Evolutionary conservation across 2,888 invertebrate species (phyloP).

Genomic region (Tuta absoluta): DNA sequence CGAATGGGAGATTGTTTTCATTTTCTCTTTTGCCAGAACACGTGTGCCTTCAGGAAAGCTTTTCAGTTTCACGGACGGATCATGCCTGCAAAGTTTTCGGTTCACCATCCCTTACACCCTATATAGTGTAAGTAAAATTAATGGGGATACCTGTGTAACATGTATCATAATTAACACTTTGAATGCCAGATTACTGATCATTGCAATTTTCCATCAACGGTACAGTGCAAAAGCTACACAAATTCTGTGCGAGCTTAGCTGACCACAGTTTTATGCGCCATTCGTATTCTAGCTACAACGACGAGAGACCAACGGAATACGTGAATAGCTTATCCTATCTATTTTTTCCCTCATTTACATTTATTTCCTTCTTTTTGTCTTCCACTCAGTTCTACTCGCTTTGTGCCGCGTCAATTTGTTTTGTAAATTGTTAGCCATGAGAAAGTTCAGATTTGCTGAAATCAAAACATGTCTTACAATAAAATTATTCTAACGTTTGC

Average conservation of each 20-base stretch:
- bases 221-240: constrained; percentile 3
- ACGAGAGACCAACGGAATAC: constrained; percentile 18
- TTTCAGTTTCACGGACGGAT: too few species aligned
- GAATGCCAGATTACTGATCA: not conserved
- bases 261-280: constrained; percentile 9
- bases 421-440: not conserved
- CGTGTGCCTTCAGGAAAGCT: too few species aligned
- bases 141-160: not conserved
- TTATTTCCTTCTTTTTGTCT: constrained; percentile 4
- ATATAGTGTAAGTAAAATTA: too few species aligned
- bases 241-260: not conserved
- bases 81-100: too few species aligned
- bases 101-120: too few species aligned
- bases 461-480: too few species aligned
- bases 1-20: too few species aligned
- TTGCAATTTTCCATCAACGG: constrained; percentile 16
- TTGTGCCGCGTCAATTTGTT: not conserved
- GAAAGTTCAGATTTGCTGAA: too few species aligned
- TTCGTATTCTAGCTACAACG: constrained; percentile 21
- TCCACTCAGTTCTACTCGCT: not conserved
- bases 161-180: not conserved
- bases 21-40: too few species aligned
- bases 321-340: constrained; percentile 24
- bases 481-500: too few species aligned
- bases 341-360: constrained; percentile 25